A percentile compares a stretch with the other conserved stretches of the same genome.
Evolutionary conservation across 2,113 vertebrate species (phyloP).

Genomic region (Argyrosomus japonicus): DNA sequence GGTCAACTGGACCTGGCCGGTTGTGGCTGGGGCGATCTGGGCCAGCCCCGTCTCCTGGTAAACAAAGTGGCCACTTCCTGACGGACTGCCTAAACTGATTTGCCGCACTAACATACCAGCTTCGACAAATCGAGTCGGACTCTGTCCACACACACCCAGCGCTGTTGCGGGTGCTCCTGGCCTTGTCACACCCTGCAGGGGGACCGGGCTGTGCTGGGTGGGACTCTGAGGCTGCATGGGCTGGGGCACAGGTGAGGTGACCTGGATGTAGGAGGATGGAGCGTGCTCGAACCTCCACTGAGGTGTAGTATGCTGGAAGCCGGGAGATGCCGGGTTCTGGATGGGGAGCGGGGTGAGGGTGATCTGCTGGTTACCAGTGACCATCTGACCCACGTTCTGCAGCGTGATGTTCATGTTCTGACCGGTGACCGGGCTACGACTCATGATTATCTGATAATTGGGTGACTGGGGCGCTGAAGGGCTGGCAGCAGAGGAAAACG

Average conservation of each 20-base stretch:
- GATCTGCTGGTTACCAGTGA: constrained; percentile 91
- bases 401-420: constrained; percentile 95
- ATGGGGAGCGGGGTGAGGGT: constrained; percentile 89
- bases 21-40: constrained; percentile 86
- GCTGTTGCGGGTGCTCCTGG: constrained; percentile 83
- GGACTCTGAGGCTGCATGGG: constrained; percentile 92
- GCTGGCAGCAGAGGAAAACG: constrained; percentile 90
- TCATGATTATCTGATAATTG: constrained; percentile 95
- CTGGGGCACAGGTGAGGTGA: constrained; percentile 90
- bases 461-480: constrained; percentile 93
- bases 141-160: constrained; percentile 89
- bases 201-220: constrained; percentile 89
- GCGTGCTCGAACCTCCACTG: constrained; percentile 91
- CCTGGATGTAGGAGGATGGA: constrained; percentile 91
- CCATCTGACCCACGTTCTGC: constrained; percentile 90
- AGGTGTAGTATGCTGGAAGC: constrained; percentile 91
- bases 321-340: constrained; percentile 88
- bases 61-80: constrained; percentile 88
- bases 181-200: constrained; percentile 87
- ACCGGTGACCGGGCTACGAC: constrained; percentile 90
- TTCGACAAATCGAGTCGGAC: constrained; percentile 90
- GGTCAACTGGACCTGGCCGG: constrained; percentile 87
- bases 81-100: constrained; percentile 88
- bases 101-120: constrained; percentile 90
- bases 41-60: constrained; percentile 92